Evolutionary conservation across 2,888 invertebrate genomes (phyloP), one percentile per base, ranked within the genome.

Genomic region (Chaitophorus viminalis): DNA sequence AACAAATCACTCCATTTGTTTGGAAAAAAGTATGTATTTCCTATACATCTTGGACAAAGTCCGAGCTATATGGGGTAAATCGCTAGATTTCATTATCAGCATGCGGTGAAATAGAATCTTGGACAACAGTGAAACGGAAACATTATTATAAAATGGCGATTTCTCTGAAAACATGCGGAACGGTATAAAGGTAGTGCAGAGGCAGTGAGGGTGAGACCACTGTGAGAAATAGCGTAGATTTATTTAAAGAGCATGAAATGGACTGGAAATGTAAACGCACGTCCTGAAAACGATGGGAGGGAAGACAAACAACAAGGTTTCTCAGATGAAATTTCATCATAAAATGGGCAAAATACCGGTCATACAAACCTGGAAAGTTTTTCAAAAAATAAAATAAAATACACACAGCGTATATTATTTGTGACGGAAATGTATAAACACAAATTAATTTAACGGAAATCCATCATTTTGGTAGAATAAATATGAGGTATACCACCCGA

Each of bases 161-260:
- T 85, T 52, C 33, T 33, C 52, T 31, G 39, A 39, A 78, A 65
- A 84, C 74, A 36, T 31, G 60, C 60, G 60, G 36, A 36, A 65
- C 0, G 29, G 74, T 36, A 54, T 54, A 54, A 17, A 74, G 18
- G 74, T 46, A 29, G 65, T 11, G 29, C 33, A 17, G 60, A 25
- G 33, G 11, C 18, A n/a, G 9, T 25, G 60, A 31, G 29, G 46
- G 46, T n/a, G 21, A 31, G 68, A 36, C 52, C n/a, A 29, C 78
- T 72, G 72, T 86, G 86, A 86, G 78, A 86, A 79, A 86, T 86
- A 72, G 78, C 54, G 72, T 54, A 86, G 77, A 86, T 86, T 86
- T 86, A 79, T 86, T 86, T 78, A 79, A 86, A 86, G 78, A 60
- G 79, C 86, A 29, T 29, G 86, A 79, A 86, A 86, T 79, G 86